These are phyloP conservation scores for Pedetes capensis DNA, from an alignment of 2,113 vertebrate genomes.

Conservation along the genomic window DNA sequence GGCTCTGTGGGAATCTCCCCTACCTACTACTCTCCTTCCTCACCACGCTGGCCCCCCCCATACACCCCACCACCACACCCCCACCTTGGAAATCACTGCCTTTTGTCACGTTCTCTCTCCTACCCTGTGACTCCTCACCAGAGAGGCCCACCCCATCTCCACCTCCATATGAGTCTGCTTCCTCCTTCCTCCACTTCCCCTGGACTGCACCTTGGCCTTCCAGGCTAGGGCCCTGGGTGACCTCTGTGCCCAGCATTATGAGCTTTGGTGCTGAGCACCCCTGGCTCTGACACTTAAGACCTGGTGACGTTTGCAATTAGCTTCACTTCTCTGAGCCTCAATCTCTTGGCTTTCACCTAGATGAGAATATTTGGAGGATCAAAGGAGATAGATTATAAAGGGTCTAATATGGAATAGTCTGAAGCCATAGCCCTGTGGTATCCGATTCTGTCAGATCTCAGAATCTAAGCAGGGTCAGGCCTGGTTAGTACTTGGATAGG, in stretches of 20 bases:
- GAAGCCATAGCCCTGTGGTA: no score
- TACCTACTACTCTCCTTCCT: not conserved
- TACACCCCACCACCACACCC: no score
- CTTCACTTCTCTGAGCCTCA: not conserved
- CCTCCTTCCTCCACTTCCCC: not conserved
- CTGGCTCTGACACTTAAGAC: not conserved
- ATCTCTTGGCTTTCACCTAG: not conserved
- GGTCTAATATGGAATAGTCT: not conserved
- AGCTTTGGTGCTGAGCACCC: not conserved
- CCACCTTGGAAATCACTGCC: not conserved
- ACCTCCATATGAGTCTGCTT: accelerated
- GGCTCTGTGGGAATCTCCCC: not conserved
- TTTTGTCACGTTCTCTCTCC: not conserved
- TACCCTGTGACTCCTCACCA: not conserved
- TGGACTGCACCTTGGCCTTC: not conserved
- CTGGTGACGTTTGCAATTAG: not conserved
- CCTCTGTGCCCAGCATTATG: not conserved
- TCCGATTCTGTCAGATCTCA: no score
- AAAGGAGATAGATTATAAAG: not conserved
- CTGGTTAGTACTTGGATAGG: no score
- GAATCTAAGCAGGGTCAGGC: no score
- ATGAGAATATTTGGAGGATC: not conserved
- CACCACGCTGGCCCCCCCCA: accelerated
- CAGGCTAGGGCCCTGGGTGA: not conserved
- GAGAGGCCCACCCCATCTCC: no score